Evolutionary conservation across 2,797 vertebrate genomes (phyloP), one percentile per base, ranked within the genome.

Genomic region (Chrosomus eos): DNA sequence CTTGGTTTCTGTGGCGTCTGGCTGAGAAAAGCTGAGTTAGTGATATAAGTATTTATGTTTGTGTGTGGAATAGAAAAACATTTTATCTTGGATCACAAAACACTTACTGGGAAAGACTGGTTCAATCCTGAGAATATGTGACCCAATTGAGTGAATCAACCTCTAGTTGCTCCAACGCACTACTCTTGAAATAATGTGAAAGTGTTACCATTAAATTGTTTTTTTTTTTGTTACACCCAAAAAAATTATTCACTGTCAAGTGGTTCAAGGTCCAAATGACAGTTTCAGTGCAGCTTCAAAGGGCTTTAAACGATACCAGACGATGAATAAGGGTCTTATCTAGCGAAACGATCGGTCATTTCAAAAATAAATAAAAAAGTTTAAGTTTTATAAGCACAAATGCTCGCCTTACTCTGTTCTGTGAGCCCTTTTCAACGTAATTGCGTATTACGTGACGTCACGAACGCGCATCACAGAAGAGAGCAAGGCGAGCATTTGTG

Each of bases 1-100:
- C 31, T 75, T 83, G 0, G 23, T 53, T 82, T 75, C 23, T 64
- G 38, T 64, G 43, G 33, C 1, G 10, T 76, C n/a, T 40, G 33
- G 58, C 53, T 66, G 23, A 36, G 48, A 33, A 4, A 66, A 74
- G 33, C 23, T 82, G 26, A n/a, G 48, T 43, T 18, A 19, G 38
- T 76, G 62, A 83, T 16, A 55, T 31, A 83, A 21, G n/a, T 51
- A 28, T 53, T 16, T 55, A n/a, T 36, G 33, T 74, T 4, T 19
- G 28, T 77, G 55, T 62, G 26, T 28, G 40, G n/a, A 78, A 43
- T 13, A 45, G 19, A 73, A 5, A n/a, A 8, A 36, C 38, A 64
- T 43, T 79, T 79, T 45, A 18, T 64, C 58, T 64, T 64, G 58
- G 53, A 82, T 73, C 55, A 48, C 55, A 73, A 66, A 64, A 58